Base-by-base conservation (phyloP, 2,113 vertebrate genomes). In the Heterotilapia buettikoferi region DNA sequence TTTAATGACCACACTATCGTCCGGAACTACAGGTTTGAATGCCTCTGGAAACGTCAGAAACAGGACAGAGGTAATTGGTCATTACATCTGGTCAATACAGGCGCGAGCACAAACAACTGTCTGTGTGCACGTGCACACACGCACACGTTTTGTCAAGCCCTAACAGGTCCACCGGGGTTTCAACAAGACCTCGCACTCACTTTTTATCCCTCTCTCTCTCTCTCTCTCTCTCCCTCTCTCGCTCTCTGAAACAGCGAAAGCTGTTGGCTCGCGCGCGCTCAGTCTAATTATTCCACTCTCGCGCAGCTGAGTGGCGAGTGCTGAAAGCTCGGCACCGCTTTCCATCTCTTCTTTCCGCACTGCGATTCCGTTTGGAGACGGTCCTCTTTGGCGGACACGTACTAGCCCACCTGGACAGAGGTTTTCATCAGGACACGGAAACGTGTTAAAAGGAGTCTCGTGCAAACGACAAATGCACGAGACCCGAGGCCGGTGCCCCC, bases 91-190 rank as follows among this genome's bases (percentile, higher is more conserved):
- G n/a, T 89, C 57, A 43, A 80, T 18, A 45, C 40, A 29, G 7
- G 21, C 38, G 68, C 52, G 36, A 53, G 24, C 24, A 11, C 45
- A 56, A 56, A 54, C 78, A 84, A 71, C 36, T 31, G 18, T 66
- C 6, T 2, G 29, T 84, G 16, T 26, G 71, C 43, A 76, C 53
- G 43, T 52, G 68, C 50, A 8, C 38, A 12, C 50, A 54, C 24
- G 9, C 45, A 6, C 84, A 66, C 43, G 3, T 11, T 45, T 86
- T 71, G 47, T 13, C 29, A 78, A 79, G 47, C 84, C 71, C 91
- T 92, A 94, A 94, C 92, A 94, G 91, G 94, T 94, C 86, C 81
- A n/a, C 79, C 10, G 61, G 14, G 90, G 80, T 82, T 82, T 85
- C 54, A 16, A 40, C n/a, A n/a, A 57, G 63, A 87, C 63, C 81